Percentiles rank a stretch among this genome's conserved stretches.
Conservation (phyloP, 2,113 vertebrate genomes). For the Climacteris rufus region DNA sequence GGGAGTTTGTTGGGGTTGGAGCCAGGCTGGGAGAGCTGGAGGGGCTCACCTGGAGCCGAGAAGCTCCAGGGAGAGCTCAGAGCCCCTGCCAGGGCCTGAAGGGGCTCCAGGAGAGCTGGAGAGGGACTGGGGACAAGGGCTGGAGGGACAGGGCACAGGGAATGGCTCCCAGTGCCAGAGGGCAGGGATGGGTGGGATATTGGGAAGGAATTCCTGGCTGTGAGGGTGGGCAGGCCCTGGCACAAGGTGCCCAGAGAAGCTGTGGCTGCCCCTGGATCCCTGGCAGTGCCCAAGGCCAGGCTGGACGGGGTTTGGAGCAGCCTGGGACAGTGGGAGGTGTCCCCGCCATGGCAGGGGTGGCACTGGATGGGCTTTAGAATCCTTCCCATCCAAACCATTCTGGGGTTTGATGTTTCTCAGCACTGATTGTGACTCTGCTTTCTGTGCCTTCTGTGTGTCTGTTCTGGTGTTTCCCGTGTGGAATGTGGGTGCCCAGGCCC, state of each 20-base stretch:
- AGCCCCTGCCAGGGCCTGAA: not conserved
- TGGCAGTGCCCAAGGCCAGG: not conserved
- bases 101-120: not conserved
- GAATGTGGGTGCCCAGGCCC: fast-evolving
- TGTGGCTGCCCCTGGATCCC: not conserved
- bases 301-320: not conserved
- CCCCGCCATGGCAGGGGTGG: not conserved
- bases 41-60: not conserved
- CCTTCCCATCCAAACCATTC: not conserved
- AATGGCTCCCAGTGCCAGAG: not conserved
- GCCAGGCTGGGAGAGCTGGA: not conserved
- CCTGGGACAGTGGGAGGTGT: not conserved
- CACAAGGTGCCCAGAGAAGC: not conserved
- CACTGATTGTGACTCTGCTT: not conserved
- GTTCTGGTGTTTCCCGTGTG: fast-evolving
- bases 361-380: not conserved
- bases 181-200: not conserved
- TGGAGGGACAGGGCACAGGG: not conserved
- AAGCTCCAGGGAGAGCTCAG: not conserved
- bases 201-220: not conserved
- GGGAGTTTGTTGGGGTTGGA: fast-evolving
- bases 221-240: not conserved
- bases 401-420: not conserved
- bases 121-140: not conserved
- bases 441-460: fast-evolving